Base-by-base conservation (phyloP, 2,888 invertebrate genomes). In the Drosophila suboccidentalis region DNA sequence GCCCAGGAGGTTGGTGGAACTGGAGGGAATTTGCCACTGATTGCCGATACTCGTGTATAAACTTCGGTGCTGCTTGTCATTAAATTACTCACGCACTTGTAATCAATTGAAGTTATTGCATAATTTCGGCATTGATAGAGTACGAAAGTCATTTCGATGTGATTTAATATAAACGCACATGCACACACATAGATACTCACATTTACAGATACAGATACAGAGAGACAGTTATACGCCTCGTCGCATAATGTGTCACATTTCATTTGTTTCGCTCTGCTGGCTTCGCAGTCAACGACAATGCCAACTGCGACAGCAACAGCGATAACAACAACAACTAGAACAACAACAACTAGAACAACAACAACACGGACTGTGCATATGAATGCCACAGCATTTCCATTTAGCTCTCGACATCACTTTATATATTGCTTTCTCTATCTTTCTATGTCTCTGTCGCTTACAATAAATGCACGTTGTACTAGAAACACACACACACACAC, bases 191-290 rank as follows among this genome's bases (percentile, higher is more conserved):
- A 47, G 15, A 47, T 38, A 60, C 10, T 34, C 13, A 46, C 22
- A 39, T 9, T 34, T 8, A 51, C 9, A 53, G 17, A n/a, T 11
- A 65, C 32, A 54, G 65, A 65, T 65, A 57, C 39, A 73, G 71
- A 69, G 63, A 70, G 80, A 82, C 87, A 84, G 89, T 87, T 87
- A 89, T 84, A 70, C 84, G 84, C 87, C 80, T 82, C 82, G 82
- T 82, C 86, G 88, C 89, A 89, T 89, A 70, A 85, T 87, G 86
- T 85, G 84, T 87, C 89, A 89, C 86, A 85, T 87, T 85, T 85
- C 89, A 87, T 85, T 87, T 87, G 88, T 79, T 71, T 71, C 82
- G 82, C 85, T 80, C 77, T 72, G 77, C 77, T 78, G 55, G 19
- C 80, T 66, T 53, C 75, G 77, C 80, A 74, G 78, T 66, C 87